Evolutionary conservation across 2,797 vertebrate genomes (phyloP).

Genomic region (Pelochelys cantorii): DNA sequence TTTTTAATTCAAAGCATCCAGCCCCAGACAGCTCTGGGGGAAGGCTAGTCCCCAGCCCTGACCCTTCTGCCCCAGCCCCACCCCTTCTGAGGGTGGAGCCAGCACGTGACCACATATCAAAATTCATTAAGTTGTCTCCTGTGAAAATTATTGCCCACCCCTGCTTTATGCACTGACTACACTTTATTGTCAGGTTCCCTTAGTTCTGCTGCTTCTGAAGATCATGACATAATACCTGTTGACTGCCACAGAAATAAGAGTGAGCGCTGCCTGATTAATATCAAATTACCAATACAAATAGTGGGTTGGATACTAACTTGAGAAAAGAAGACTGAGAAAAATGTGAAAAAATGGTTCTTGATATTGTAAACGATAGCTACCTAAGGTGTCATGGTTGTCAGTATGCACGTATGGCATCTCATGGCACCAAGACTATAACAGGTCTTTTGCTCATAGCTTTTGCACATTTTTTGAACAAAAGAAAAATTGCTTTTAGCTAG

Average conservation of each 20-base stretch:
- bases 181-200: background rate
- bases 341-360: background rate
- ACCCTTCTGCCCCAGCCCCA: no score
- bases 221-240: no score
- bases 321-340: background rate
- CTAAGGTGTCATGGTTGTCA: background rate
- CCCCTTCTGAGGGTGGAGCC: no score
- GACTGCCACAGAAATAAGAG: background rate
- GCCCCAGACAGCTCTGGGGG: no score
- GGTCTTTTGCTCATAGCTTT: background rate
- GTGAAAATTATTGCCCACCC: no score
- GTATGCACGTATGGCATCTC: background rate
- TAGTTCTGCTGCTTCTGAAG: background rate
- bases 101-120: no score
- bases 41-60: no score
- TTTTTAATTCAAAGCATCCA: no score
- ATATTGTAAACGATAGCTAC: background rate
- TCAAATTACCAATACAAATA: background rate
- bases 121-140: no score
- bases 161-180: background rate
- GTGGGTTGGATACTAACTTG: background rate
- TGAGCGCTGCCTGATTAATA: background rate
- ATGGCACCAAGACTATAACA: background rate
- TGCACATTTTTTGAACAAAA: background rate
- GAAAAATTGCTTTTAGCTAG: background rate